Percentiles rank a stretch among this genome's conserved stretches.
Conservation (phyloP, 2,113 vertebrate genomes). For the Pagrus major region DNA sequence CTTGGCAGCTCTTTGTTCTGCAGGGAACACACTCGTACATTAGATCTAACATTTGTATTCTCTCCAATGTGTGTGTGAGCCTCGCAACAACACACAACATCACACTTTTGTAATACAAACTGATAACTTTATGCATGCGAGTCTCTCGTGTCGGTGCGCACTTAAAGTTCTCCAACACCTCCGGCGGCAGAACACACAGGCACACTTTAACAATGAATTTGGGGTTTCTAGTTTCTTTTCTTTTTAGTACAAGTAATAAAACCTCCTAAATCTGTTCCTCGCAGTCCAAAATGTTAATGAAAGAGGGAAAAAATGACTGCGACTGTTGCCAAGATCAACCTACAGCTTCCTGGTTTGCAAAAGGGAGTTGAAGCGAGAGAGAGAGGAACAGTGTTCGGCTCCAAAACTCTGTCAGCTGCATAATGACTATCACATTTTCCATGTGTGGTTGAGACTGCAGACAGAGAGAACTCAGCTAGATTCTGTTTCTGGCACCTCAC, state of each 20-base stretch:
- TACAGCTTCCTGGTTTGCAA: slow-evolving; percentile 90
- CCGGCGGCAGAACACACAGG: slow-evolving; percentile 67
- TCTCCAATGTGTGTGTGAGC: slow-evolving; percentile 4
- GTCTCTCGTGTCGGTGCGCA: slow-evolving; percentile 33
- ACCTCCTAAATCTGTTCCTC: slow-evolving; percentile 87
- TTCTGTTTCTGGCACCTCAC: slow-evolving; percentile 50
- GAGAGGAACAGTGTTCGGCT: slow-evolving; percentile 73
- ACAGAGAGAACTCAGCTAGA: slow-evolving; percentile 49
- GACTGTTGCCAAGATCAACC: slow-evolving; percentile 91
- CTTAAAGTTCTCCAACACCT: slow-evolving; percentile 54
- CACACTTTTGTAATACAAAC: slow-evolving; percentile 40
- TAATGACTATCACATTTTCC: slow-evolving; percentile 89
- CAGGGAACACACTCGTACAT: background rate
- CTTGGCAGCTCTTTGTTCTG: slow-evolving; percentile 60
- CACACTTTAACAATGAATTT: slow-evolving; percentile 88
- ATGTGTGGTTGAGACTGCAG: slow-evolving; percentile 57
- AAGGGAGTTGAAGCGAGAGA: slow-evolving; percentile 80
- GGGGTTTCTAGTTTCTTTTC: slow-evolving; percentile 86
- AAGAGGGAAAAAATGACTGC: slow-evolving; percentile 76
- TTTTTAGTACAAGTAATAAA: slow-evolving; percentile 86
- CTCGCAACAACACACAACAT: slow-evolving; percentile 38
- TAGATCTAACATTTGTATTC: slow-evolving; percentile 26
- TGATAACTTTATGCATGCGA: slow-evolving; percentile 21
- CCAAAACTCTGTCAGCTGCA: slow-evolving; percentile 85
- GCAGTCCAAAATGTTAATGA: slow-evolving; percentile 90